Base-by-base conservation (phyloP, 2,797 vertebrate species). In the Chromis chromis region DNA sequence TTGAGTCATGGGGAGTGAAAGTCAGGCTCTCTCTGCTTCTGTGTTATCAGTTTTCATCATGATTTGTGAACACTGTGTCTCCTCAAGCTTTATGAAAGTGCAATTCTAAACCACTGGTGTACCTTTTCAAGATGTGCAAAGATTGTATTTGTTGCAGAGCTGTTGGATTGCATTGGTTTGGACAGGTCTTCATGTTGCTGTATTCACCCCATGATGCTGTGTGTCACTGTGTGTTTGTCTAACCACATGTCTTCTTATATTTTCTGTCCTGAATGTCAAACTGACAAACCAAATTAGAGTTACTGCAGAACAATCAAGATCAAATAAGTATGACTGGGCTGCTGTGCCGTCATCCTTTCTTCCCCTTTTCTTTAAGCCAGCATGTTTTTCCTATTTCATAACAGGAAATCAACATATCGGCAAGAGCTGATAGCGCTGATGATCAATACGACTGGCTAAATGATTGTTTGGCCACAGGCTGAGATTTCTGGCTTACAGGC, bases 371-470 rank as follows among this genome's bases (percentile, higher is more conserved):
- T 69, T 77, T 49, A 62, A 71, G 66, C 55, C 46, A 27, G 53
- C 11, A 33, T 49, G 42, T 49, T 74, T 80, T 76, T 49, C 24
- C 63, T 39, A 21, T 78, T 71, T 83, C 52, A 22, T 28, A 58
- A 25, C 60, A 52, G 66, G 58, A 76, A 80, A 83, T 81, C 85
- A 83, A 61, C 76, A 74, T 84, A 76, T 78, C 78, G 79, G 79
- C 75, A 17, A 65, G 57, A 74, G 65, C 72, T 74, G 53, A 88
- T 73, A 53, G 75, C 67, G 65, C 76, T 61, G 61, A 72, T 79
- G 79, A 90, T 88, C 87, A 88, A 82, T 89, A 81, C 70, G 79
- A 88, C 85, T 85, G 75, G 24, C 69, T 84, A 66, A 71, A 55
- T 83, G 80, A 88, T 86, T 84, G 79, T 76, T 88, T 87, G 83